These are phyloP conservation scores for Carcina quercana DNA, from an alignment of 2,888 invertebrate genomes.

Conservation along the genomic window DNA sequence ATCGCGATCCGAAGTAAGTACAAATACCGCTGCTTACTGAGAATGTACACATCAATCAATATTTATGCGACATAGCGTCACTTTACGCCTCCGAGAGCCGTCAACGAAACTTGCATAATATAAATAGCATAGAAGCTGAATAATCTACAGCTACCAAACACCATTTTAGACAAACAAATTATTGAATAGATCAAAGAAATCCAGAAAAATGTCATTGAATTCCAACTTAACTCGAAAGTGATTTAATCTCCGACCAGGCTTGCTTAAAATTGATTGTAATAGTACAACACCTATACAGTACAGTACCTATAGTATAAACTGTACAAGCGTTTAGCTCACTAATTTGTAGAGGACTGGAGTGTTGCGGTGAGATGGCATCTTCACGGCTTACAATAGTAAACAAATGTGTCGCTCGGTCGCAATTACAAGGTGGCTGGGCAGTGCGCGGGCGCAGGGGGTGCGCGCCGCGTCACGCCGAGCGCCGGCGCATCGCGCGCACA, in stretches of 20 bases:
- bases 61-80: slow-evolving; percentile 35
- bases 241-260: not conserved
- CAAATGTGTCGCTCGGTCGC: slow-evolving; percentile 67
- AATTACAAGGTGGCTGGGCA: slow-evolving; percentile 43
- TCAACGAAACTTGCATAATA: slow-evolving; percentile 6
- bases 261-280: not conserved
- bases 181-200: too few species aligned
- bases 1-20: slow-evolving; percentile 36
- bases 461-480: slow-evolving; percentile 44
- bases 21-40: slow-evolving; percentile 36
- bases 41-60: slow-evolving; percentile 44
- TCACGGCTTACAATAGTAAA: slow-evolving; percentile 71
- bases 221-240: too few species aligned
- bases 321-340: slow-evolving; percentile 35
- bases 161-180: too few species aligned
- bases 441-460: slow-evolving; percentile 24
- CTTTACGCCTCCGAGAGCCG: slow-evolving; percentile 30
- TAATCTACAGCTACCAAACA: too few species aligned
- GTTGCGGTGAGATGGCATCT: slow-evolving; percentile 64
- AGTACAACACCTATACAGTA: not conserved
- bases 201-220: too few species aligned
- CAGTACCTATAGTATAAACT: not conserved
- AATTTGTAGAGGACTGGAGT: slow-evolving; percentile 63
- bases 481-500: slow-evolving; percentile 57
- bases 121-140: too few species aligned